Evolutionary conservation across 2,113 vertebrate species (phyloP).

Genomic region (Pedionomus torquatus): DNA sequence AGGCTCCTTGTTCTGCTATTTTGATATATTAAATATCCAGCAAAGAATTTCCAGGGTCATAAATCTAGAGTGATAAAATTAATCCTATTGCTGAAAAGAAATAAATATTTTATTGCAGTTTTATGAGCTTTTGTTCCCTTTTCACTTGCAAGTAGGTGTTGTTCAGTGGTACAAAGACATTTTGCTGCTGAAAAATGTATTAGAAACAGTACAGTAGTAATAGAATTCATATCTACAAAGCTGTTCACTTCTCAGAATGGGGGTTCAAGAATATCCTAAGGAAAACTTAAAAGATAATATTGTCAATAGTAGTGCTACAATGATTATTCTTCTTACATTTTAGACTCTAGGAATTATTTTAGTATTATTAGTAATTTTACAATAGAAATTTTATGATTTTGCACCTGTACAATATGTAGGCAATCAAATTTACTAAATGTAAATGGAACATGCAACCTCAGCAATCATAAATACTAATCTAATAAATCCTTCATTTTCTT

Average conservation of each 20-base stretch:
- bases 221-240: constrained; percentile 63
- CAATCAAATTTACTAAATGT: not conserved
- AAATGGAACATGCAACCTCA: not conserved
- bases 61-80: constrained; percentile 82
- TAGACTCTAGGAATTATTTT: not conserved
- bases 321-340: not conserved
- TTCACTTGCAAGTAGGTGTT: constrained; percentile 70
- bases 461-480: not conserved
- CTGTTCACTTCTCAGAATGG: constrained; percentile 14
- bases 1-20: constrained; percentile 71
- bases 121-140: constrained; percentile 80
- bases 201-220: constrained; percentile 53
- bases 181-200: constrained; percentile 67
- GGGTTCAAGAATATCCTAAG: constrained; percentile 1
- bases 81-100: constrained; percentile 78
- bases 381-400: not conserved
- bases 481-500: not conserved
- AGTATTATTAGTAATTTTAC: not conserved
- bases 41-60: constrained; percentile 73
- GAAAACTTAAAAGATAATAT: not conserved
- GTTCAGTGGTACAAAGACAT: constrained; percentile 65
- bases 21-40: constrained; percentile 81
- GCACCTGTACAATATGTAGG: not conserved
- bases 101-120: constrained; percentile 83
- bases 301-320: not conserved